Conservation (phyloP, 53 echinoderm and acorn worm genomes). For the Luidia sarsii region DNA sequence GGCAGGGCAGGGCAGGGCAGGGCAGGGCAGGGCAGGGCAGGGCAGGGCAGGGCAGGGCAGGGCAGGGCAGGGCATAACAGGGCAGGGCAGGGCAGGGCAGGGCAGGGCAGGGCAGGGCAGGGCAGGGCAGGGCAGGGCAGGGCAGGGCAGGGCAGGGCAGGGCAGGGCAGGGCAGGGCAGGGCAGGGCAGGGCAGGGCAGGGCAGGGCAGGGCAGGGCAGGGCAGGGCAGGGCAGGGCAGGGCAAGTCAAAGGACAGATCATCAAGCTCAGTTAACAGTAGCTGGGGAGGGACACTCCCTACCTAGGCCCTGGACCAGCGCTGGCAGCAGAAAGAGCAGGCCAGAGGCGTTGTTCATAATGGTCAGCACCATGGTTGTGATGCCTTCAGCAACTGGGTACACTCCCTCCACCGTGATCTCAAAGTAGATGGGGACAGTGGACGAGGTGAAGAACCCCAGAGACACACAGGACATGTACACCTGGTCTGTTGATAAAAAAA, state of each 20-base stretch:
- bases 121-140: no score
- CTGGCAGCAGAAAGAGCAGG: constrained; percentile 64
- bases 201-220: background rate
- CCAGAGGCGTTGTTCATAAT: constrained; percentile 65
- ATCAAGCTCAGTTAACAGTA: background rate
- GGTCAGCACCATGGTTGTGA: constrained; percentile 70
- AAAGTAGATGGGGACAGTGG: constrained; percentile 70
- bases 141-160: no score
- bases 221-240: background rate
- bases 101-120: no score
- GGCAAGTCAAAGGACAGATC: background rate
- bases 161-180: no score
- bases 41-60: no score
- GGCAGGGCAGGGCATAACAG: no score
- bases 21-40: no score
- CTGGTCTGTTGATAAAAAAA: constrained; percentile 43
- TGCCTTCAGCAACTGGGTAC: constrained; percentile 81
- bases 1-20: no score
- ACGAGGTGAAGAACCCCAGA: constrained; percentile 67
- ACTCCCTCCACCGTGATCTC: constrained; percentile 88
- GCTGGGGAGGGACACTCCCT: background rate
- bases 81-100: no score
- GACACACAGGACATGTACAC: constrained; percentile 65
- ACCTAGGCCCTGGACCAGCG: constrained; percentile 67
- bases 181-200: no score